These are phyloP conservation scores for Leptoclinus maculatus DNA, from an alignment of 2,797 vertebrate species.

Conservation along the genomic window DNA sequence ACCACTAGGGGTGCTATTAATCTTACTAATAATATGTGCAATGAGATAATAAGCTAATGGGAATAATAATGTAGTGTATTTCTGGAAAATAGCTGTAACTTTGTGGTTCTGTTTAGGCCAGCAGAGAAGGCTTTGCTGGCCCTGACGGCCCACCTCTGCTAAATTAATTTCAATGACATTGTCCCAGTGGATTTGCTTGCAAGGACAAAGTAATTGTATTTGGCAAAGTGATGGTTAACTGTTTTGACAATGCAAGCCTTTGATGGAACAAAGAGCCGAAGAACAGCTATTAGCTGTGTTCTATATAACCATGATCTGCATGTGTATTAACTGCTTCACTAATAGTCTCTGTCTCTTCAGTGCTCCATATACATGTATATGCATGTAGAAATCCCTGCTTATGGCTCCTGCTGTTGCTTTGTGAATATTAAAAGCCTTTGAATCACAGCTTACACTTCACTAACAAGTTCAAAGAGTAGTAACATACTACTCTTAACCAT, in stretches of 20 bases:
- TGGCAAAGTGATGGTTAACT: not conserved
- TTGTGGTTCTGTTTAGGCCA: too few relatives aligned
- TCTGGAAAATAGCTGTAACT: too few relatives aligned
- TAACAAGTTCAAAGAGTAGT: slow-evolving; percentile 1
- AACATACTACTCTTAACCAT: too few relatives aligned
- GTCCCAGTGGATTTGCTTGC: not conserved
- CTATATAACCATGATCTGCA: not conserved
- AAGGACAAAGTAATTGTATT: not conserved
- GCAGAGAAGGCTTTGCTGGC: too few relatives aligned
- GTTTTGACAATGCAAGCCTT: not conserved
- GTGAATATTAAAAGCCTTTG: slow-evolving; percentile 15
- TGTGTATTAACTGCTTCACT: not conserved
- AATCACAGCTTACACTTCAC: not conserved
- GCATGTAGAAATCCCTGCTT: slow-evolving; percentile 10
- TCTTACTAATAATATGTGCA: too few relatives aligned
- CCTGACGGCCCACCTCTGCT: too few relatives aligned
- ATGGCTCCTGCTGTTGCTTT: slow-evolving; percentile 11
- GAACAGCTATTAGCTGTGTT: not conserved
- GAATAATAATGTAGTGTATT: too few relatives aligned
- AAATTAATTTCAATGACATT: not conserved
- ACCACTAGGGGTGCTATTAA: too few relatives aligned
- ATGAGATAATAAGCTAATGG: too few relatives aligned
- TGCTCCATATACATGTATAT: slow-evolving; percentile 10
- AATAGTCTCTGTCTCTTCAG: not conserved
- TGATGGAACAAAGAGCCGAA: not conserved